A percentile compares a stretch with the other conserved stretches of the same genome.
These are phyloP conservation scores for Odontocolon sp. DNA, from an alignment of 2,888 invertebrate genomes.

Conservation along the genomic window DNA sequence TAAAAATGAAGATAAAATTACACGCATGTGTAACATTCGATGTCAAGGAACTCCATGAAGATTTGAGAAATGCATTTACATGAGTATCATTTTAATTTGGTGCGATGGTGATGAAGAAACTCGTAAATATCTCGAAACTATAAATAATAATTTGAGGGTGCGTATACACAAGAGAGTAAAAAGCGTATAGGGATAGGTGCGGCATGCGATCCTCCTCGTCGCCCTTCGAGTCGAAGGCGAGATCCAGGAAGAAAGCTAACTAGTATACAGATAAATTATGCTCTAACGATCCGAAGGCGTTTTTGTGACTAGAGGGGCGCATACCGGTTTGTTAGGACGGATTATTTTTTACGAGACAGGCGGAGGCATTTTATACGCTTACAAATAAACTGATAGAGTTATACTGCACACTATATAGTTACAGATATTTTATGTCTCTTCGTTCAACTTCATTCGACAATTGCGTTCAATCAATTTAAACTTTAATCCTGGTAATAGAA, in stretches of 20 bases:
- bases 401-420: conserved; percentile 25
- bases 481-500: not conserved
- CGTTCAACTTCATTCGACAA: not conserved
- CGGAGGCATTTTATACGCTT: conserved; percentile 48
- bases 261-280: conserved; percentile 67
- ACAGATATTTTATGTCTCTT: not conserved
- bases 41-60: not conserved
- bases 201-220: conserved; percentile 29
- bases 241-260: conserved; percentile 55
- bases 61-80: conserved; percentile 27
- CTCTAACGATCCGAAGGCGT: conserved; percentile 63
- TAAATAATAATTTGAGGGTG: conserved; percentile 73
- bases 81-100: conserved; percentile 43
- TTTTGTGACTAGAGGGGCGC: conserved; percentile 63
- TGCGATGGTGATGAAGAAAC: conserved; percentile 51
- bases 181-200: conserved; percentile 33
- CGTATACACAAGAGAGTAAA: conserved; percentile 6
- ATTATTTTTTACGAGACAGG: conserved; percentile 64
- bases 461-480: conserved; percentile 1
- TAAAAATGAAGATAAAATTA: not conserved
- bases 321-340: conserved; percentile 65
- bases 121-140: conserved; percentile 67
- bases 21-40: not conserved
- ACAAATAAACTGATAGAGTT: conserved; percentile 59
- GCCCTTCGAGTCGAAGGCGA: conserved; percentile 27